These are phyloP conservation scores for Theropithecus gelada DNA, from an alignment of 2,113 vertebrate species.

Conservation along the genomic window DNA sequence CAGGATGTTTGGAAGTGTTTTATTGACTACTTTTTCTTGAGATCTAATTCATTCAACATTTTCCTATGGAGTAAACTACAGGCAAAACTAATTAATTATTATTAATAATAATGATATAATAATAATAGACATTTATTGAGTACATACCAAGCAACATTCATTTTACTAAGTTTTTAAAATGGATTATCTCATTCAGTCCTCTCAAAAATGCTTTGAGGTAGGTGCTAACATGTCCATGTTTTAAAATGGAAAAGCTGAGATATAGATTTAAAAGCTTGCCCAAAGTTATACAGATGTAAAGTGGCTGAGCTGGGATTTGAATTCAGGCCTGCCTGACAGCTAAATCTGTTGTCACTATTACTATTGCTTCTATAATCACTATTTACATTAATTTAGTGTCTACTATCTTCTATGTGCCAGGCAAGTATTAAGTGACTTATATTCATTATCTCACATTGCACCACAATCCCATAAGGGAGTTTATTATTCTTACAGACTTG, in stretches of 20 bases:
- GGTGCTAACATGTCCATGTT: neutral
- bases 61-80: neutral
- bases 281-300: neutral
- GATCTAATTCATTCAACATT: neutral
- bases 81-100: neutral
- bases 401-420: neutral
- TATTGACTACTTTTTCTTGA: neutral
- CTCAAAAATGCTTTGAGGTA: neutral
- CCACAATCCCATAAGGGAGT: neutral
- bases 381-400: neutral
- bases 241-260: neutral
- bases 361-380: neutral
- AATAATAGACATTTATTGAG: neutral
- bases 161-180: neutral
- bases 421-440: neutral
- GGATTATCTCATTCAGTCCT: neutral
- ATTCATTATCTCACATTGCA: neutral
- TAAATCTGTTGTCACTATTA: neutral
- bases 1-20: neutral
- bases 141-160: neutral
- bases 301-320: neutral
- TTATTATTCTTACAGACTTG: neutral
- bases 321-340: neutral
- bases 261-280: neutral
- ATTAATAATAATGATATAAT: neutral